Base-by-base conservation (phyloP, 1,140 invertebrate species). In the Aricia agestis region DNA sequence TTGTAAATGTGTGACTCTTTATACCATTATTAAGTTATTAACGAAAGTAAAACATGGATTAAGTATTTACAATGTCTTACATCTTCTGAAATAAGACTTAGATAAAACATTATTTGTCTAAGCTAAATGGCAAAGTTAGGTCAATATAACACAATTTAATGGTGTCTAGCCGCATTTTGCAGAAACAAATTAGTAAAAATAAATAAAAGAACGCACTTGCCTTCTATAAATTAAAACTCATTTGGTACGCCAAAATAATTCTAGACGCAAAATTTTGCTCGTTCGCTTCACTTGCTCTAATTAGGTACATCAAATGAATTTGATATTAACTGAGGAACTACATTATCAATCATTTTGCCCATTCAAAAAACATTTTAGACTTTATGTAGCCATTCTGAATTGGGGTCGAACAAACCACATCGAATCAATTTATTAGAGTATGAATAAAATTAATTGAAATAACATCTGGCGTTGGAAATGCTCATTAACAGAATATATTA, bases 401-500 rank as follows among this genome's bases (percentile, higher is more conserved):
- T 52, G 45, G 45, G 45, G 45, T 52, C 45, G 13, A 11, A 52
- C 45, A 52, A 52, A 52, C 45, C 45, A 52, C 45, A 52, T 52
- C 45, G 45, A 52, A 52, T 15, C 45, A 52, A 52, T 52, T 52
- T 15, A 52, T 52, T 52, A 52, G 45, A 52, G 45, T 52, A 52
- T 52, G 45, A 52, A 52, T 52, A 52, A 52, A 52, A 19, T 25
- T 63, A 63, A 63, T 19, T 19, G 59, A 63, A 63, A 63, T 19
- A 19, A 63, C 59, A 63, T 25, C 59, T 19, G 59, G 59, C 59
- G 59, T 63, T 19, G 19, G 17, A 18, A 63, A 19, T 63, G 19
- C 59, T 19, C 52, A 59, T 66, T 57, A 74, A 71, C 67, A 74
- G 59, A 66, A 67, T 71, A 70, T 72, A 72, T 75, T 70, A 74